Percentiles rank a stretch among this genome's conserved stretches.
phyloP scores from a whole-genome alignment of 2,113 vertebrate genomes.

The Actinemys pallida region DNA sequence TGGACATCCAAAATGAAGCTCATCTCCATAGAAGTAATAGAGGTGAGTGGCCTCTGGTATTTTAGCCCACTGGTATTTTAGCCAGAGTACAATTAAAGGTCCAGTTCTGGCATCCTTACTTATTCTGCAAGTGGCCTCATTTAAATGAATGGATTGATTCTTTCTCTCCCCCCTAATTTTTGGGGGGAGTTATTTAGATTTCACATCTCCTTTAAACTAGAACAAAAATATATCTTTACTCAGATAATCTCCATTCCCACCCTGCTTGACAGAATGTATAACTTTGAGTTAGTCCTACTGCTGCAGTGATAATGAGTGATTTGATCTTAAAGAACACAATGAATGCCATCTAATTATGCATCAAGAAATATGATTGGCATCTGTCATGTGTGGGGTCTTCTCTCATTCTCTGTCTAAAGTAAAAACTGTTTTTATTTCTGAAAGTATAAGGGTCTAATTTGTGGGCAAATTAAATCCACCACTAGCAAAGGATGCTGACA shows the following conservation, averaged over 20 bases:
- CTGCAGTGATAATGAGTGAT: neutral
- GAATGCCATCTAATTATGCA: neutral
- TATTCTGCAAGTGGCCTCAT: neutral
- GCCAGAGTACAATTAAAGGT: neutral
- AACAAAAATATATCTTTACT: neutral
- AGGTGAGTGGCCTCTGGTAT: neutral
- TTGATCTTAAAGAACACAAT: neutral
- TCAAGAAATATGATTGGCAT: neutral
- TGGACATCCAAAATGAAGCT: neutral
- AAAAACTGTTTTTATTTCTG: neutral
- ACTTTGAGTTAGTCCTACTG: neutral
- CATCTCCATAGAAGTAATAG: neutral
- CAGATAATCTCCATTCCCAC: neutral
- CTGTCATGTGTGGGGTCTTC: neutral
- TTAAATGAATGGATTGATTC: neutral
- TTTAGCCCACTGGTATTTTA: neutral
- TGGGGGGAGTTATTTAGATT: neutral
- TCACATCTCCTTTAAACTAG: neutral
- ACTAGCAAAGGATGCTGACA: slow-evolving; percentile 22
- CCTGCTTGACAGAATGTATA: neutral
- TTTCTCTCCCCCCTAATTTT: no score
- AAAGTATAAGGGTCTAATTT: neutral
- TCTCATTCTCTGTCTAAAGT: neutral
- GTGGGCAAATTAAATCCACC: slow-evolving; percentile 43
- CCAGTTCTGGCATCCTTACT: neutral